Evolutionary conservation across 2,797 vertebrate genomes (phyloP), one percentile per base, ranked within the genome.

Genomic region (Acipenser transmontanus): DNA sequence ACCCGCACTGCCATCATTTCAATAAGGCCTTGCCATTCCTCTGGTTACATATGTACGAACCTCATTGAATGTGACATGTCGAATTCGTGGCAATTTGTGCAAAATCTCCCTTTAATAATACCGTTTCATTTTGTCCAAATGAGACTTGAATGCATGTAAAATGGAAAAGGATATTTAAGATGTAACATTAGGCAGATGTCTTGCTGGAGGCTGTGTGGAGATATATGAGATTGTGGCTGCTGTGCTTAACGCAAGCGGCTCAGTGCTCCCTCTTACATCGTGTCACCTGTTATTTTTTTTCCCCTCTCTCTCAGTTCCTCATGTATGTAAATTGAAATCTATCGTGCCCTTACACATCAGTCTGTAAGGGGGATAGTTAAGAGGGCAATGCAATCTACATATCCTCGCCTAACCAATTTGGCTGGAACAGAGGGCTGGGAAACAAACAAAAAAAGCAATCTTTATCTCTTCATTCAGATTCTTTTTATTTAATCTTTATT

Each of bases 41-140:
- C 56, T 47, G 61, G 78, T 85, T 86, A 87, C 84, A 86, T 86
- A 87, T 88, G 78, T 85, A 89, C 90, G 87, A 90, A 89, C 87
- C 88, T 94, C 91, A 96, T 95, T 95, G 93, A 92, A 95, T 91
- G 92, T 95, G 94, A 95, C 93, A 94, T 91, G 90, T 89, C 87
- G 92, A 95, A 96, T 95, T 95, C 93, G 89, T 89, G 92, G 90
- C 94, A 94, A 95, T 96, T 96, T 96, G 92, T 92, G 86, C 91
- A 92, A 95, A 94, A 95, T 95, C 90, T 94, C 88, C 84, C 92
- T 93, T 93, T 95, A 96, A 96, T 95, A 93, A 94, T 87, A 88
- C 81, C 84, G 88, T 91, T 91, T 90, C 88, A 89, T 90, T 89
- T 85, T 83, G 83, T 84, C 86, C 87, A 89, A 93, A 94, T 91